Conservation (phyloP, 2,113 vertebrate genomes). For the Cardinalis cardinalis region DNA sequence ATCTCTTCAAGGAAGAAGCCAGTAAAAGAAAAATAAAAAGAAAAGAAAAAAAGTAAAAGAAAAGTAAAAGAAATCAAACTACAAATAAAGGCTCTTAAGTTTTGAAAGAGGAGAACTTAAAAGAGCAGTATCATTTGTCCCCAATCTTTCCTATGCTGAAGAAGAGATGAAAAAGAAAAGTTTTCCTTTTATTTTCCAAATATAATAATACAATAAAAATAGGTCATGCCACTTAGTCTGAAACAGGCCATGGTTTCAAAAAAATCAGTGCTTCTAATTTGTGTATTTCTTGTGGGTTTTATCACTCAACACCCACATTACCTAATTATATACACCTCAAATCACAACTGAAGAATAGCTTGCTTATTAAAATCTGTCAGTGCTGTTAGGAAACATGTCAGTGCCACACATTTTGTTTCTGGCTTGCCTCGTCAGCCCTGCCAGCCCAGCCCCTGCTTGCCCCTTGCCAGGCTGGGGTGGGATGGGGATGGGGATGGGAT, state of each 20-base stretch:
- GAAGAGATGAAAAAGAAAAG: neutral
- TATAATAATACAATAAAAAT: slow-evolving; percentile 3
- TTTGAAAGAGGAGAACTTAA: neutral
- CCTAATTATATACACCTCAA: slow-evolving; percentile 56
- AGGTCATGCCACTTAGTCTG: neutral
- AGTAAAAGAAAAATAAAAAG: neutral
- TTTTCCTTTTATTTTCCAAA: neutral
- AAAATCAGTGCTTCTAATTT: slow-evolving; percentile 15
- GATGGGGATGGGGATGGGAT: no score
- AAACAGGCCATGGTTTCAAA: neutral
- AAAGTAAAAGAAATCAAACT: neutral
- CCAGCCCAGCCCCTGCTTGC: neutral
- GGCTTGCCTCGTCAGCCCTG: neutral
- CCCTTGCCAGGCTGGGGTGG: neutral
- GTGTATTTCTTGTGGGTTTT: slow-evolving; percentile 50
- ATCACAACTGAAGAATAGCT: slow-evolving; percentile 34
- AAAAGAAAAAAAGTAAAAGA: neutral
- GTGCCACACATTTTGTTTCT: neutral
- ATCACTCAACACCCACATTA: slow-evolving; percentile 20
- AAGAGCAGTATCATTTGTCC: neutral
- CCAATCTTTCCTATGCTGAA: neutral
- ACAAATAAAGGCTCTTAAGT: neutral
- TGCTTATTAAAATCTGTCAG: slow-evolving; percentile 45
- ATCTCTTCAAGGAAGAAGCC: neutral
- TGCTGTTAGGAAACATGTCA: slow-evolving; percentile 47